Evolutionary conservation across 1,140 invertebrate species (phyloP), one percentile per base, ranked within the genome.

Genomic region (Contarinia nasturtii): DNA sequence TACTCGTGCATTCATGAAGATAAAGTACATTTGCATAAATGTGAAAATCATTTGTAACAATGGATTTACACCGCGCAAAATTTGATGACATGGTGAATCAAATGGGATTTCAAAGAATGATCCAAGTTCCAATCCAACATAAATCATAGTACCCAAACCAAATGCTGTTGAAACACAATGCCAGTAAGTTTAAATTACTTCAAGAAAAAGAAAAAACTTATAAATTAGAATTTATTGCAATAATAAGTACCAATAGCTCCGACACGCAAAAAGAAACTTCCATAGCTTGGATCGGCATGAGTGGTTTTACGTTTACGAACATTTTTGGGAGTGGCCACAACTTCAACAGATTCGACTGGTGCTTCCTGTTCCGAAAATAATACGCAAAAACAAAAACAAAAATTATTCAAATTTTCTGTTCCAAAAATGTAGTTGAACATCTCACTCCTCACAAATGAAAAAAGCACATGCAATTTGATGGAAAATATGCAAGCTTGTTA

Each of bases 21-120:
- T 92, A 61, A 96, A 97, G 59, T 96, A 96, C 86, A 96, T 94
- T 67, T 97, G 93, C 76, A 90, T 90, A 59, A 97, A 96, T 12
- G 91, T 94, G 69, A 96, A 97, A 33, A 93, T 79, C 76, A 95
- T 89, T 58, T 96, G 90, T 8, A 96, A 72, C 51, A 94, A 69
- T 22, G 89, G 88, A 66, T 92, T 90, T n/a, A 95, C 74, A 19
- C 85, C 86, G 52, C 82, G 76, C 41, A 92, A 68, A 46, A 92
- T 86, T 57, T 88, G 80, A 67, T 90, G 89, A 58, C 86, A 94
- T 1, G 82, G 83, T 19, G 86, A 92, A 47, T 75, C 76, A 52
- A 82, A 76, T n/a, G 83, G 88, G 46, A 90, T 78, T 66, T 93
- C 88, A 61, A 92, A 91, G 70, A 91, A 92, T n/a, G 82, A 76